These are phyloP conservation scores for Diabrotica virgifera DNA, from an alignment of 1,140 invertebrate genomes.

Conservation along the genomic window DNA sequence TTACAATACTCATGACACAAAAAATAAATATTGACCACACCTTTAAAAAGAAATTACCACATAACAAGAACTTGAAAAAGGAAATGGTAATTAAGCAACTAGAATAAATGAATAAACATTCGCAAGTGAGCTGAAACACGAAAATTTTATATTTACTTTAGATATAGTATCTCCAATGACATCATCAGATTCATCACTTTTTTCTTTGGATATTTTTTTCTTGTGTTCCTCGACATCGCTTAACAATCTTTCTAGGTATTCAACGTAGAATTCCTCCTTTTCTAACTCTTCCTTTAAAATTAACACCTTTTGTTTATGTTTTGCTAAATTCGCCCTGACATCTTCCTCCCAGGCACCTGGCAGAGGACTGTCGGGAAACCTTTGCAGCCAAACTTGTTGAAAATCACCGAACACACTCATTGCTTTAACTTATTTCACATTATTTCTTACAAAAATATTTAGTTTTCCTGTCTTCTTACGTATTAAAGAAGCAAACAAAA, in stretches of 20 bases:
- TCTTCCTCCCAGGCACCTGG: slow-evolving; percentile 89
- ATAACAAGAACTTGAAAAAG: not conserved
- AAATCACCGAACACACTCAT: slow-evolving; percentile 89
- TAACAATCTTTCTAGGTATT: slow-evolving; percentile 78
- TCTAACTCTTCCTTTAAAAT: slow-evolving; percentile 79
- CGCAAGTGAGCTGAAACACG: not conserved
- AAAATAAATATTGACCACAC: slow-evolving; percentile 6
- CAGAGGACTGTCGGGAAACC: slow-evolving; percentile 83
- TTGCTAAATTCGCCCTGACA: slow-evolving; percentile 80
- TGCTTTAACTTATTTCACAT: slow-evolving; percentile 37
- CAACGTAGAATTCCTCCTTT: slow-evolving; percentile 86
- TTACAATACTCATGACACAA: not conserved
- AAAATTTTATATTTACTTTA: slow-evolving; percentile 41
- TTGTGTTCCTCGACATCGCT: slow-evolving; percentile 78
- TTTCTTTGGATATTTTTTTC: slow-evolving; percentile 42
- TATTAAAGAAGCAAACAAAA: not conserved
- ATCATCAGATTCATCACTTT: slow-evolving; percentile 37
- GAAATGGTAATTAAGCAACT: not conserved
- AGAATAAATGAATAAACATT: slow-evolving; percentile 3
- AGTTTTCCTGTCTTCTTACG: not conserved
- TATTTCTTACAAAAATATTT: slow-evolving; percentile 13
- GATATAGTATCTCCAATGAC: slow-evolving; percentile 41
- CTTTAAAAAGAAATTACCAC: not conserved
- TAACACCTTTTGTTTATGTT: slow-evolving; percentile 79
- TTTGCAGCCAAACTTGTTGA: slow-evolving; percentile 80